These are phyloP conservation scores for Pollenia labialis DNA, from an alignment of 2,888 invertebrate species.

Conservation along the genomic window DNA sequence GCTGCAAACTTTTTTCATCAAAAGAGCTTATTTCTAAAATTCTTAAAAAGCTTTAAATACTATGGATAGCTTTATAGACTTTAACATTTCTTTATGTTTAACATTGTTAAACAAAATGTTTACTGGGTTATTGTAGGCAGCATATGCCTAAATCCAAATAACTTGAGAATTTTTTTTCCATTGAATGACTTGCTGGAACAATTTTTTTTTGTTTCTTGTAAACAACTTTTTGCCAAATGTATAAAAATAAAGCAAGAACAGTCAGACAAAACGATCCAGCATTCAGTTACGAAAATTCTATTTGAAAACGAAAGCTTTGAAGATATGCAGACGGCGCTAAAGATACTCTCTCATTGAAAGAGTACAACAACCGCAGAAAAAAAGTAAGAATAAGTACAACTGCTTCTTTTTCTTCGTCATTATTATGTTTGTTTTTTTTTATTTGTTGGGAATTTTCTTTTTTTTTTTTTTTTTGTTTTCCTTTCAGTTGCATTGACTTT, in stretches of 20 bases:
- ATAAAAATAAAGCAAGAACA: slow-evolving; percentile 20
- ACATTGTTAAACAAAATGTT: slow-evolving; percentile 2
- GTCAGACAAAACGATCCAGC: slow-evolving; percentile 26
- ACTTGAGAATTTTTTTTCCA: slow-evolving; percentile 44
- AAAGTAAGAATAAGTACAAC: slow-evolving; percentile 26
- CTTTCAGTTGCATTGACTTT: slow-evolving; percentile 57
- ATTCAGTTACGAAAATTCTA: slow-evolving; percentile 42
- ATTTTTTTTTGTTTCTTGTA: background rate
- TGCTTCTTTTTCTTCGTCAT: slow-evolving; percentile 38
- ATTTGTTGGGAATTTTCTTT: slow-evolving; percentile 29
- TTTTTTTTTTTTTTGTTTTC: slow-evolving; percentile 15
- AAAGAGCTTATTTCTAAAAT: too few species aligned
- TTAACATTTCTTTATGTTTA: too few species aligned
- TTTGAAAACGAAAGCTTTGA: slow-evolving; percentile 72
- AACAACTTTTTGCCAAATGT: slow-evolving; percentile 8
- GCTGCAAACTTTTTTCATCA: too few species aligned
- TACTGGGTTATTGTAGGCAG: slow-evolving; percentile 17
- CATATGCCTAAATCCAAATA: slow-evolving; percentile 35
- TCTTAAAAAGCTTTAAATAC: background rate
- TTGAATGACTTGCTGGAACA: slow-evolving; percentile 56
- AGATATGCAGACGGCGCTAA: slow-evolving; percentile 72
- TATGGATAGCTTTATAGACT: too few species aligned
- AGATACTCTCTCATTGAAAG: slow-evolving; percentile 56
- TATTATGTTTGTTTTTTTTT: background rate
- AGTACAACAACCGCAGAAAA: slow-evolving; percentile 13